Conservation (phyloP, 2,888 invertebrate species). For the Cephalotes varians region DNA sequence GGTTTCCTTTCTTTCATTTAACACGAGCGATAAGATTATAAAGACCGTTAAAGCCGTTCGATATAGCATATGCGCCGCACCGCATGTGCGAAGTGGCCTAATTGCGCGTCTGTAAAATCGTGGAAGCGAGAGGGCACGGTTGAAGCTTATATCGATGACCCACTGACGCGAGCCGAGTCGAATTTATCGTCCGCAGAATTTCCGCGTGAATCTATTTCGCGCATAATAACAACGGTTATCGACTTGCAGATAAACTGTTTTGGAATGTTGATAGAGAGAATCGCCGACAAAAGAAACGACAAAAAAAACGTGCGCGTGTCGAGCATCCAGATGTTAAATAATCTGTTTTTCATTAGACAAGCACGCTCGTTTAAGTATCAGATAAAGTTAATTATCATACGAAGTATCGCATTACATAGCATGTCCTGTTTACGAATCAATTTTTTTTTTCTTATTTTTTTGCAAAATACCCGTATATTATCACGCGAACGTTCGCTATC, state of each 20-base stretch:
- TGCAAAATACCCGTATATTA: background rate
- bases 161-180: background rate
- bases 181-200: background rate
- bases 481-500: background rate
- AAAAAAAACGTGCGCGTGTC: background rate
- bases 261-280: background rate
- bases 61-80: constrained; percentile 18
- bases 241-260: background rate
- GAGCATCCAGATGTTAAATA: background rate
- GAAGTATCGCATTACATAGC: constrained; percentile 22
- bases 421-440: constrained; percentile 1
- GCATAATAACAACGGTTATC: background rate
- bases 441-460: background rate
- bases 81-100: constrained; percentile 30
- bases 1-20: constrained; percentile 51
- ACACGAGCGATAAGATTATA: constrained; percentile 68
- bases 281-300: background rate
- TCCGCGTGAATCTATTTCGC: background rate
- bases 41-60: constrained; percentile 62
- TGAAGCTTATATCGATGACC: background rate
- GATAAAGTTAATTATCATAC: background rate
- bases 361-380: background rate
- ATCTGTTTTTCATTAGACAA: background rate
- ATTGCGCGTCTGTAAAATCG: constrained; percentile 54
- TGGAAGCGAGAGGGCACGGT: background rate